Evolutionary conservation across 1,140 invertebrate genomes (phyloP).

Genomic region (Zaprionus davidi): DNA sequence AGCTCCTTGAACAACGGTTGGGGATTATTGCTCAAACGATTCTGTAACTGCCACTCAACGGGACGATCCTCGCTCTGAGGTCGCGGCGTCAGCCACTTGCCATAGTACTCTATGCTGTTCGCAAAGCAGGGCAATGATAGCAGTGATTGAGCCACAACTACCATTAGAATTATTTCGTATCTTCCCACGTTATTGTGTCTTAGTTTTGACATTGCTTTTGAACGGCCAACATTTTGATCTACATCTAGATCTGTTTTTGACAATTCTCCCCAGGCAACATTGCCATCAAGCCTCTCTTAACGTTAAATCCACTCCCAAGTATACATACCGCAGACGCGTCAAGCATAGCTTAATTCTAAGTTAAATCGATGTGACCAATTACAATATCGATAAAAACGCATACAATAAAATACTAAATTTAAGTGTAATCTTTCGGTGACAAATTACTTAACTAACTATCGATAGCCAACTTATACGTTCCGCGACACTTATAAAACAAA

Average conservation of each 20-base stretch:
- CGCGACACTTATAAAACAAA: no score
- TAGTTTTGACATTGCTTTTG: slow-evolving; percentile 61
- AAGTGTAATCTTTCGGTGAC: no score
- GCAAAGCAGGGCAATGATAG: background rate
- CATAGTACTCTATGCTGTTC: slow-evolving; percentile 8
- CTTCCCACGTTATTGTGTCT: slow-evolving; percentile 11
- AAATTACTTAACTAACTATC: no score
- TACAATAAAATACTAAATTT: no score
- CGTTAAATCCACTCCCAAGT: no score
- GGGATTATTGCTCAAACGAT: slow-evolving; percentile 20
- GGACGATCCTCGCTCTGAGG: background rate
- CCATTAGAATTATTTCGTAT: slow-evolving; percentile 37
- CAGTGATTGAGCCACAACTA: slow-evolving; percentile 28
- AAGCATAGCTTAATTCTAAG: no score
- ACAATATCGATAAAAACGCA: no score
- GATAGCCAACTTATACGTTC: no score
- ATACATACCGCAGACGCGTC: no score
- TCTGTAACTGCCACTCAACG: background rate
- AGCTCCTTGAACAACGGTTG: slow-evolving; percentile 28
- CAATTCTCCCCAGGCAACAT: background rate
- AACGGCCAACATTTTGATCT: slow-evolving; percentile 23
- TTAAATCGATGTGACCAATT: no score
- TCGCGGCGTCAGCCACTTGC: background rate
- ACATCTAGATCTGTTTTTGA: background rate
- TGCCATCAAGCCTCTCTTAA: no score